Conservation (phyloP, 2,797 vertebrate species). For the Amphiprion clarkii region DNA sequence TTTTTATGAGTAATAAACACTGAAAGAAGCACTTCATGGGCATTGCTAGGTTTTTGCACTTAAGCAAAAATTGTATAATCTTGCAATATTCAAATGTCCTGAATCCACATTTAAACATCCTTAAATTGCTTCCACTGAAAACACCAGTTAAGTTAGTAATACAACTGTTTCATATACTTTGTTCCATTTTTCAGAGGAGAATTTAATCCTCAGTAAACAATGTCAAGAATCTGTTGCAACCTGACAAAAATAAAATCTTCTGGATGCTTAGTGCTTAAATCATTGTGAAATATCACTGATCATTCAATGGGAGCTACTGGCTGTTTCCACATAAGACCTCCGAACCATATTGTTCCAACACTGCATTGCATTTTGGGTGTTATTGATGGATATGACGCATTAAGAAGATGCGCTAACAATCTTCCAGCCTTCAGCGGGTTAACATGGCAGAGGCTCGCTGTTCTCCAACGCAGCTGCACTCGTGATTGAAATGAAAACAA, state of each 20-base stretch:
- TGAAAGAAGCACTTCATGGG: no score
- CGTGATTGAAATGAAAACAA: constrained; percentile 95
- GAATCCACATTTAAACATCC: background rate
- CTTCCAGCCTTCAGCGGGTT: constrained; percentile 80
- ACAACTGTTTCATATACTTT: background rate
- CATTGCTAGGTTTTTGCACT: background rate
- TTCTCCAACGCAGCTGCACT: constrained; percentile 90
- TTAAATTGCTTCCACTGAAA: background rate
- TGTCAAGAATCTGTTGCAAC: background rate
- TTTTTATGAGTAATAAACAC: no score
- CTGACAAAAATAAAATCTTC: background rate
- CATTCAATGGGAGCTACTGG: background rate
- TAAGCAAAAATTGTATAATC: background rate
- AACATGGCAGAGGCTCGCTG: constrained; percentile 84
- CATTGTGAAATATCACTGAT: background rate
- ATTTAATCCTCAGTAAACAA: constrained; percentile 12
- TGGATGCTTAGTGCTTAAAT: background rate
- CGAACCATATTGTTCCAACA: background rate
- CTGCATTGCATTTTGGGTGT: background rate
- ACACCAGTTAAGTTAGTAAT: background rate
- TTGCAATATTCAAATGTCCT: background rate
- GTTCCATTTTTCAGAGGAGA: no score
- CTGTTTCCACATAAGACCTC: constrained; percentile 3
- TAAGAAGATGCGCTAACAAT: constrained; percentile 11
- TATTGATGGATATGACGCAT: constrained; percentile 36